Base-by-base conservation (phyloP, 1,140 invertebrate genomes). In the Caenorhabditis latens region DNA sequence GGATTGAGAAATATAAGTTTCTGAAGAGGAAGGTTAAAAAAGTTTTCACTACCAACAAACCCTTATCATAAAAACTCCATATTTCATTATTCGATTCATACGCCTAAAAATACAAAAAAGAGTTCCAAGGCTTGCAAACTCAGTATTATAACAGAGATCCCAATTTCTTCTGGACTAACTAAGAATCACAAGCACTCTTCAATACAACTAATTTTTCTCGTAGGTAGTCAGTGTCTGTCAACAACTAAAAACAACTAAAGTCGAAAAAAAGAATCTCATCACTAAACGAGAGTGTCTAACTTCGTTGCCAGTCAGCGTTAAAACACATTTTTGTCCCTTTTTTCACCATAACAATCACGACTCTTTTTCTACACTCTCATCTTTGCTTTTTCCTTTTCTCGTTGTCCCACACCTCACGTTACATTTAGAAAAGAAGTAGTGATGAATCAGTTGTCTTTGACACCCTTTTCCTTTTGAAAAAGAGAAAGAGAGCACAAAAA, bases 261-360 rank as follows among this genome's bases (percentile, higher is more conserved):
- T 79, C 71, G 24, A 79, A 79, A 50, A 79, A 24, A 48, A 24
- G 46, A 79, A 11, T 7, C 7, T 79, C 46, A 13, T 50, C 63
- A 16, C 16, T 13, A 79, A 16, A 79, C 43, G 71, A 79, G 71
- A 79, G 46, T n/a, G 14, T 13, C 43, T 79, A 79, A 79, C 71
- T 50, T 79, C 71, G 71, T 79, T 79, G 71, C 71, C 71, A 48
- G 71, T 53, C 43, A 79, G 46, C 71, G 71, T 50, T 79, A 50
- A 79, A 79, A 50, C 46, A 32, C 46, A 53, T 79, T 79, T 50
- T 14, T 21, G 14, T 79, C 46, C 40, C n/a, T 42, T 21, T 71
- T 50, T 21, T 46, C 46, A 79, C 21, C 46, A 79, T 50, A 79
- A 79, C 43, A 79, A 79, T 79, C 71, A 79, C 43, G 71, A 79